Conservation (phyloP, 2,797 vertebrate species). For the Acanthurus tractus region DNA sequence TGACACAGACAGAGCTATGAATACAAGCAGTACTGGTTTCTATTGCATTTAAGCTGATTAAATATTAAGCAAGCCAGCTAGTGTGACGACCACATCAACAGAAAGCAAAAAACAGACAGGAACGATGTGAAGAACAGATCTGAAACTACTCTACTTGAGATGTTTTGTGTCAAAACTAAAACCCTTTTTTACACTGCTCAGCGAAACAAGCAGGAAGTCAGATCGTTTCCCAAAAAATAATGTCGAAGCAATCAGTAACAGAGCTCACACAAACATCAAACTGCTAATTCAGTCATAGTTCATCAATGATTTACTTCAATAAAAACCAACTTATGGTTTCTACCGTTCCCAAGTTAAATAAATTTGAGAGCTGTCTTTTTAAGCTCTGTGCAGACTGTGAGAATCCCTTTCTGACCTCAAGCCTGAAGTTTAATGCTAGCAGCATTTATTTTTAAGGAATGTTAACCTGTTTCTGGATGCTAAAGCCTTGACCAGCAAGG, state of each 20-base stretch:
- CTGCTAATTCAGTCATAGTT: neutral
- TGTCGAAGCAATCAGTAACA: slow-evolving; percentile 6
- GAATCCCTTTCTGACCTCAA: too few species aligned
- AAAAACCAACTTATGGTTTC: slow-evolving; percentile 5
- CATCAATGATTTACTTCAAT: slow-evolving; percentile 11
- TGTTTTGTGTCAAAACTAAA: neutral
- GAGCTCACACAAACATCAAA: neutral
- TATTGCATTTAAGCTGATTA: slow-evolving; percentile 48
- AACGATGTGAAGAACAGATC: slow-evolving; percentile 8
- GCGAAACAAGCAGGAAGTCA: neutral
- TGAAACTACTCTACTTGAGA: slow-evolving; percentile 11
- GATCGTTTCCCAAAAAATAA: slow-evolving; percentile 21
- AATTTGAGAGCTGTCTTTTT: slow-evolving; percentile 1
- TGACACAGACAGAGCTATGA: slow-evolving; percentile 28
- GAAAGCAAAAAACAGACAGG: neutral
- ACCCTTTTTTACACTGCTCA: neutral
- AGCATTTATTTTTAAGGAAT: slow-evolving; percentile 44
- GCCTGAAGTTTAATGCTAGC: slow-evolving; percentile 38
- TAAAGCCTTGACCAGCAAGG: slow-evolving; percentile 76
- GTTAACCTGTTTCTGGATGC: slow-evolving; percentile 13
- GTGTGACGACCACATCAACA: neutral
- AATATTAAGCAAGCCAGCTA: slow-evolving; percentile 49
- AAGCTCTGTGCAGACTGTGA: slow-evolving; percentile 4
- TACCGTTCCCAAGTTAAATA: slow-evolving; percentile 26
- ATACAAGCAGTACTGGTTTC: slow-evolving; percentile 40